Evolutionary conservation across 2,113 vertebrate species (phyloP), one percentile per base, ranked within the genome.

Genomic region (Lepidothrix coronata): DNA sequence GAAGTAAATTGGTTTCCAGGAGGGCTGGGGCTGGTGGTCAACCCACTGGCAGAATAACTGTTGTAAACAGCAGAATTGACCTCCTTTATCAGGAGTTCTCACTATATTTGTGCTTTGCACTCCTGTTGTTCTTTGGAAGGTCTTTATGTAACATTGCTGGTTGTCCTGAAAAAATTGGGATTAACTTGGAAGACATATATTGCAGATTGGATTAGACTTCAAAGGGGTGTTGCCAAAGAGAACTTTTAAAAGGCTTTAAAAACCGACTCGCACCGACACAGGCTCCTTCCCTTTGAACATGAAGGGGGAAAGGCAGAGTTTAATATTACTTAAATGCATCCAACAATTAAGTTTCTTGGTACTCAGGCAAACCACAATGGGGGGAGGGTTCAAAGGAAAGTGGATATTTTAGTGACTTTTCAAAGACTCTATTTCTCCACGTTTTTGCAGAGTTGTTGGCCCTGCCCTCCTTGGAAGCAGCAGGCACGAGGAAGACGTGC

Each of bases 191-290:
- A 81, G 92, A 95, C 44, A 27, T 90, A 84, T 91, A 90, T 68
- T 94, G 93, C 79, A 86, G 77, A 92, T 87, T 89, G 95, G 93
- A 97, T 97, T 97, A 96, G 90, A 91, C 95, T 95, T 96, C 95
- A 97, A 97, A 97, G 95, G 76, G 48, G 48, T 84, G 88, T 87
- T 96, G 95, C 83, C 85, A 84, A 92, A 96, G 82, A 94, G 92
- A 90, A 87, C 61, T 93, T 94, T 95, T 95, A 81, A 96, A 96
- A 89, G 88, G 88, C 93, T 96, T 96, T 96, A 25, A 88, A 94
- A 93, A 96, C 84, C 52, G 44, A 71, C 51, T 80, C 39, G 6
- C 67, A 68, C 54, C 4, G 0, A 95, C 78, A 65, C 23, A 81
- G 52, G 9, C 82, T 85, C 67, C 51, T 77, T 90, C 17, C 78